These are phyloP conservation scores for Cavia aperea DNA, from an alignment of 2,113 vertebrate genomes.

Conservation along the genomic window DNA sequence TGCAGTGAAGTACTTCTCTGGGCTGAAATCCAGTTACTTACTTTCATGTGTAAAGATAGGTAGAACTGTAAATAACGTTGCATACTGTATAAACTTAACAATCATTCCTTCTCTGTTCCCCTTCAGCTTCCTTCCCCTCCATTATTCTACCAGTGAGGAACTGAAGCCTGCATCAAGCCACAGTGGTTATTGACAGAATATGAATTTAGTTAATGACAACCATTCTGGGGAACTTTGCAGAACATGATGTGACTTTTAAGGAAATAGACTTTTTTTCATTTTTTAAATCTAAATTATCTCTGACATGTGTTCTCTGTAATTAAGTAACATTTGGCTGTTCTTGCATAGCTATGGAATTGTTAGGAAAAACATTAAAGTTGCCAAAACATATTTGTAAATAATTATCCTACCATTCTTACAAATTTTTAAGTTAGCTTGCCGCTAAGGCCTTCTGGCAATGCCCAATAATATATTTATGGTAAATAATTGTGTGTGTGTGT, in stretches of 20 bases:
- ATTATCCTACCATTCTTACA: background rate
- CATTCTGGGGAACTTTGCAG: background rate
- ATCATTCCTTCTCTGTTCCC: background rate
- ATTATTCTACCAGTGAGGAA: background rate
- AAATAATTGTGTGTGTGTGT: background rate
- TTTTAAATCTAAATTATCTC: background rate
- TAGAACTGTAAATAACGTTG: background rate
- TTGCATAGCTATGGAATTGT: slow-evolving; percentile 5
- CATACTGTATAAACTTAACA: background rate
- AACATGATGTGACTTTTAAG: background rate
- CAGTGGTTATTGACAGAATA: background rate
- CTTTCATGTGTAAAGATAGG: background rate
- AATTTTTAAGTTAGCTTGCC: slow-evolving; percentile 9
- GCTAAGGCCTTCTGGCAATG: slow-evolving; percentile 10
- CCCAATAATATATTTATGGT: background rate
- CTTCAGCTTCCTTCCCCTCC: accelerated
- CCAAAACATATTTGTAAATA: slow-evolving; percentile 28
- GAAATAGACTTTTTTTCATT: slow-evolving; percentile 2
- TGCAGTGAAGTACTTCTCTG: background rate
- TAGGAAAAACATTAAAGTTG: background rate
- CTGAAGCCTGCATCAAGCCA: background rate
- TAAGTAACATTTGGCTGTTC: slow-evolving; percentile 32
- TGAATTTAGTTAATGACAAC: background rate
- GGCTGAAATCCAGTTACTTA: background rate
- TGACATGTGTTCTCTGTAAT: slow-evolving; percentile 1